A percentile compares a stretch with the other conserved stretches of the same genome.
phyloP scores from a whole-genome alignment of 2,888 invertebrate species.

The Diabrotica balteata region DNA sequence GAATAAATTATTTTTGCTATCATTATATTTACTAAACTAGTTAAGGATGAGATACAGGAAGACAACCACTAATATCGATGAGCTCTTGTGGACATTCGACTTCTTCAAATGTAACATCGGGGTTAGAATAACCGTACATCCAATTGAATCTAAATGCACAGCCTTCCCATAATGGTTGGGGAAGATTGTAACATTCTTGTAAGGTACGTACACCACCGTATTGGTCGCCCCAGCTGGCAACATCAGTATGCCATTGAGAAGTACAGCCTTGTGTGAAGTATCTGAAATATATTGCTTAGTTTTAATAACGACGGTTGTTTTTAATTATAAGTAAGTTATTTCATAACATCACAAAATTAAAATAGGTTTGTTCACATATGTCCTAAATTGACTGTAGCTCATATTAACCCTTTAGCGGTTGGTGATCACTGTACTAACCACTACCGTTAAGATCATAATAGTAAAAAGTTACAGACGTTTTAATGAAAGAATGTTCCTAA shows the following conservation, averaged over 20 bases:
- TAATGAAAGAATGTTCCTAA: too few relatives aligned
- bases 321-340: too few relatives aligned
- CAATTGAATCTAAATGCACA: conserved; percentile 37
- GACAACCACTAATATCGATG: conserved; percentile 23
- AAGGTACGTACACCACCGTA: conserved; percentile 40
- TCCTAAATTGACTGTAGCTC: too few relatives aligned
- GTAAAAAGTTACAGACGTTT: too few relatives aligned
- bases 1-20: too few relatives aligned
- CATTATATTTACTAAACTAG: not conserved
- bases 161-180: conserved; percentile 34
- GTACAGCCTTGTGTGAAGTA: conserved; percentile 39
- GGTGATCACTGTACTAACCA: too few relatives aligned
- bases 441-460: too few relatives aligned
- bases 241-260: conserved; percentile 39
- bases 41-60: conserved; percentile 6
- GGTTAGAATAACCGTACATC: conserved; percentile 27
- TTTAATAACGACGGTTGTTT: too few relatives aligned
- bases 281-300: not conserved
- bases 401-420: too few relatives aligned
- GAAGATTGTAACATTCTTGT: conserved; percentile 38
- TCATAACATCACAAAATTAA: too few relatives aligned
- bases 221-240: conserved; percentile 40
- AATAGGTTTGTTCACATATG: too few relatives aligned
- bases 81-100: conserved; percentile 27
- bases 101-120: conserved; percentile 18